Evolutionary conservation across 2,797 vertebrate species (phyloP), one percentile per base, ranked within the genome.

Genomic region (Mormyrops attenuatus): DNA sequence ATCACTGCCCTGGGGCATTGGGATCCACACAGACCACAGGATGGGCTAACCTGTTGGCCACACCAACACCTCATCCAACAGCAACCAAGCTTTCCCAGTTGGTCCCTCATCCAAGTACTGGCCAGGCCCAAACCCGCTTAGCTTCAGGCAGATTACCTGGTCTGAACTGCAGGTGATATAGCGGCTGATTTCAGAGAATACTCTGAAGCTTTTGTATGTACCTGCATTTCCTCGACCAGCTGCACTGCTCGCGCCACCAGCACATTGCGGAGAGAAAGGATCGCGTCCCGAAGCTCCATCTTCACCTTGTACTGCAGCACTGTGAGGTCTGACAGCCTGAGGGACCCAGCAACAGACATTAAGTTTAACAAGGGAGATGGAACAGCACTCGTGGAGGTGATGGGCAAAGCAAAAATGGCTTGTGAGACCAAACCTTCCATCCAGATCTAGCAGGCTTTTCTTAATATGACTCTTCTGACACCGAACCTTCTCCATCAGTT

Each of bases 291-390:
- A 30, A 90, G 50, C 0, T 89, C 85, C 17, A 66, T 47, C 77
- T 63, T 88, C 17, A 85, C 15, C 26, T 6, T 44, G 2, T 22
- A 13, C 66, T 90, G 34, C 57, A 89, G 57, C 44, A 52, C 73
- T n/a, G 87, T 60, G n/a, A 90, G 77, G 20, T 89, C 73, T 44
- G 87, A 89, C 3, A 89, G 88, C 84, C 90, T 89, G 50, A 53
- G 50, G 17, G 34, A 87, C 7, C 47, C 26, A 86, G n/a, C 49
- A 30, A 17, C 80, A 86, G n/a, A 55, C 5, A 86, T 52, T 15
- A 15, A 15, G 50, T 15, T 52, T 85, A 50, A 30, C n/a, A 30
- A 6, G 26, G 50, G 50, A 86, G 22, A 13, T 13, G 15, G 15
- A 53, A 60, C 13, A 3, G 41, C 6, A 47, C 11, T 69, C 26